Percentiles rank a stretch among this genome's conserved stretches.
Evolutionary conservation across 2,888 invertebrate species (phyloP).

Genomic region (Himalopsyche kuldschensis): DNA sequence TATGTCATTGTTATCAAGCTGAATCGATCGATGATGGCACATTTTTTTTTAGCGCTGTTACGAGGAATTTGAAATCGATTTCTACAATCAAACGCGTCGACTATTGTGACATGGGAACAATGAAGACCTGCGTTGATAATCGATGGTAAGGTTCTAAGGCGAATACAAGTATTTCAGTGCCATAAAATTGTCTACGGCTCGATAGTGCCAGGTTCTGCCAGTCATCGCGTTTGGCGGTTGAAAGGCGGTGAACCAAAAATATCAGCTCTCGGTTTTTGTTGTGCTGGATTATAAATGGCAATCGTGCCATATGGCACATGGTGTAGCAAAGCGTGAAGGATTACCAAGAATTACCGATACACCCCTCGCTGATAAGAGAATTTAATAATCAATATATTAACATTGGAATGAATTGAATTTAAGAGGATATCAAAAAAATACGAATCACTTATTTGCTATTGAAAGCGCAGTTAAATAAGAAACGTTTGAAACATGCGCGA

Average conservation of each 20-base stretch:
- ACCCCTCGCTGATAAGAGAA: not conserved
- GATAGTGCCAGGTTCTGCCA: not conserved
- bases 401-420: too few relatives aligned
- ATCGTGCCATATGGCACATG: not conserved
- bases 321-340: not conserved
- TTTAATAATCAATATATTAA: too few relatives aligned
- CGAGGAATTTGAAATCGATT: not conserved
- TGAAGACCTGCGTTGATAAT: not conserved
- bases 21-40: too few relatives aligned
- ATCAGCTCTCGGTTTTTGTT: not conserved
- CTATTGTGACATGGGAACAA: not conserved
- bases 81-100: not conserved
- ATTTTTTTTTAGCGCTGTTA: not conserved
- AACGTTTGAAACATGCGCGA: too few relatives aligned
- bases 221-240: not conserved
- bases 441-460: too few relatives aligned
- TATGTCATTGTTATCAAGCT: too few relatives aligned
- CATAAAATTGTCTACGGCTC: not conserved
- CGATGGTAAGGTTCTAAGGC: not conserved
- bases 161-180: not conserved
- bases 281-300: not conserved
- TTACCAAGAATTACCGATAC: not conserved
- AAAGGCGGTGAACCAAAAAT: not conserved
- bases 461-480: too few relatives aligned
- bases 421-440: too few relatives aligned